These are phyloP conservation scores for Cynopterus sphinx DNA, from an alignment of 2,797 vertebrate species.

Conservation along the genomic window DNA sequence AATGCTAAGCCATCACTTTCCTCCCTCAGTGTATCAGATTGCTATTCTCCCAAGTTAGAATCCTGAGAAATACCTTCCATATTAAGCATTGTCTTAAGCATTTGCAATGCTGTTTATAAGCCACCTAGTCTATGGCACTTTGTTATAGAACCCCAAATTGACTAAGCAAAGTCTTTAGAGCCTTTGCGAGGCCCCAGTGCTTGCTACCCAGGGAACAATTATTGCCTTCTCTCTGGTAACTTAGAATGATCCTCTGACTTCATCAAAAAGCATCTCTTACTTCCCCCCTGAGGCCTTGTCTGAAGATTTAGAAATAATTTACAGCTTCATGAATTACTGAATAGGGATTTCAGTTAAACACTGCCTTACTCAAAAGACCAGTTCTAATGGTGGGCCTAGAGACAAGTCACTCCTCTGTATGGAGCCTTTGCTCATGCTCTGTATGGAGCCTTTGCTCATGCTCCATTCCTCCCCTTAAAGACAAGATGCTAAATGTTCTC, in stretches of 20 bases:
- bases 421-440: neutral
- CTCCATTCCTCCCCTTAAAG: neutral
- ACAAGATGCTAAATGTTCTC: neutral
- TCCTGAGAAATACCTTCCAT: constrained; percentile 10
- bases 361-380: neutral
- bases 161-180: neutral
- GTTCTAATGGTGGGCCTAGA: neutral
- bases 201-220: neutral
- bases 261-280: neutral
- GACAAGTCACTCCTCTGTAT: neutral
- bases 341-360: constrained; percentile 31
- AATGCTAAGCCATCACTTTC: constrained; percentile 25
- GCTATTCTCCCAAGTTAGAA: neutral
- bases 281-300: neutral
- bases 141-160: neutral
- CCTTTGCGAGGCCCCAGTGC: neutral
- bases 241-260: constrained; percentile 24
- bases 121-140: neutral
- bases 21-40: neutral
- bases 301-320: constrained; percentile 47
- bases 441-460: neutral
- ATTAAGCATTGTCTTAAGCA: constrained; percentile 14
- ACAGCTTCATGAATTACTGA: neutral
- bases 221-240: neutral
- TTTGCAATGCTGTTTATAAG: neutral